phyloP scores from a whole-genome alignment of 2,113 vertebrate species.

The Echinops telfairi region DNA sequence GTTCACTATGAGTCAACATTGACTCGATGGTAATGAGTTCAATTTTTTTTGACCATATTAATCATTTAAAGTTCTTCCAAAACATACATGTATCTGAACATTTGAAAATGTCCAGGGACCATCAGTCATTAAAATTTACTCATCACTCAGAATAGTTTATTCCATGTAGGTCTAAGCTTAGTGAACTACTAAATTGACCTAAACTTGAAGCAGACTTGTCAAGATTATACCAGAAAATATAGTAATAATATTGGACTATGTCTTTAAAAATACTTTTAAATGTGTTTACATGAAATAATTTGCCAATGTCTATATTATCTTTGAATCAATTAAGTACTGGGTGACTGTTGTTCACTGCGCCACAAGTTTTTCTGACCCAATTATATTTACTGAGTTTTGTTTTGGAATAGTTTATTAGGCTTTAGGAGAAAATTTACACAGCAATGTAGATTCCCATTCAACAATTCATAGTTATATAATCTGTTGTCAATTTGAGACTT shows the following conservation, averaged over 20 bases:
- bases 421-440: no score
- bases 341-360: not conserved
- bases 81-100: not conserved
- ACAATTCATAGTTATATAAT: no score
- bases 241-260: not conserved
- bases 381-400: not conserved
- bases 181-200: slow-evolving; percentile 47
- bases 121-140: slow-evolving; percentile 63
- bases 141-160: slow-evolving; percentile 56
- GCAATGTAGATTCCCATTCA: no score
- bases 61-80: slow-evolving; percentile 47
- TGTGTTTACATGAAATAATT: not conserved
- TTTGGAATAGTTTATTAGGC: no score
- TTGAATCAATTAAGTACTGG: slow-evolving; percentile 8
- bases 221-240: not conserved
- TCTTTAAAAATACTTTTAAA: not conserved
- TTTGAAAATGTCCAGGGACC: slow-evolving; percentile 47
- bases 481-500: no score
- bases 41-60: not conserved
- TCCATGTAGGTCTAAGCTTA: slow-evolving; percentile 21
- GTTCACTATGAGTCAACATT: no score
- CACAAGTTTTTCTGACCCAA: not conserved
- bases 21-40: no score
- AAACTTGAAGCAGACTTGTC: not conserved
- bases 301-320: not conserved